Evolutionary conservation across 2,797 vertebrate genomes (phyloP), one percentile per base, ranked within the genome.

Genomic region (Poecile montanus): DNA sequence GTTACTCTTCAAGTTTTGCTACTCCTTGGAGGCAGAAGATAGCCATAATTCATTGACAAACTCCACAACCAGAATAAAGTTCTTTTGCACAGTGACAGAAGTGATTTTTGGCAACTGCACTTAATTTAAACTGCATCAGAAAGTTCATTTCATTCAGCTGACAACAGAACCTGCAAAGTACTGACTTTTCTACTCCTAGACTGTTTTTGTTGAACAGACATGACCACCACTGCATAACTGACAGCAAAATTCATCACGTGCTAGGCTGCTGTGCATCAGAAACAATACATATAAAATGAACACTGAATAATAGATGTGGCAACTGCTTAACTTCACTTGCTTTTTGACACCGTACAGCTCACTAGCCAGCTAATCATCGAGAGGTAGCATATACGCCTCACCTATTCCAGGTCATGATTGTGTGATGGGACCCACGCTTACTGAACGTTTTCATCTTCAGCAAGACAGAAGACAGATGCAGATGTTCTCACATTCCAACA

Each of bases 321-420:
- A 91, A 72, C 54, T 91, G 85, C 84, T 93, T 86, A 36, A 73
- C 36, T 90, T 83, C 48, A 68, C 91, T 90, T 70, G 60, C 60
- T 70, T 85, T 95, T 80, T 82, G 74, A 72, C 91, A 94, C 63
- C 40, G 38, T 80, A 91, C 16, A 85, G 76, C 61, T 89, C 40
- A 19, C 62, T 63, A 92, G 47, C 75, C 67, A 53, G 62, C 60
- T 84, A 85, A 65, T 84, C 58, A 77, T 12, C 23, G n/a, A 94
- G 95, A 97, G 97, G 97, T 92, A 96, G 97, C 88, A 91, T 12
- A 29, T 90, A 78, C 23, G 86, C 90, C 81, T 91, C 82, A 94
- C 83, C 67, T 93, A 90, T 48, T 92, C 85, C 70, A 90, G 80
- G 68, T 83, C 80, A 68, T 30, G 90, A 83, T 47, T 91, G 80